These are phyloP conservation scores for Drosophila sulfurigaster DNA, from an alignment of 1,140 invertebrate species.

Conservation along the genomic window DNA sequence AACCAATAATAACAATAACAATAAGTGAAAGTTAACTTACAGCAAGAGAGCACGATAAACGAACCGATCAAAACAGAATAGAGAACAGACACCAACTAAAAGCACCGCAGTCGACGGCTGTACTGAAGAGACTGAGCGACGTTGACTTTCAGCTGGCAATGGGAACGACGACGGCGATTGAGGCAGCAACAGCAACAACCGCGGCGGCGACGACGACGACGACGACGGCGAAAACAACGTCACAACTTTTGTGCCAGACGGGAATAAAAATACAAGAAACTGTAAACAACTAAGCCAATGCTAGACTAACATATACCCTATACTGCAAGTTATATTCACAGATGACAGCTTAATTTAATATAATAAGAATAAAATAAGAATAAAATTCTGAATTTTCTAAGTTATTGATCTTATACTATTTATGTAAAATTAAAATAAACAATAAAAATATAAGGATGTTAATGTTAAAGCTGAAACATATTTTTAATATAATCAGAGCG, in stretches of 20 bases:
- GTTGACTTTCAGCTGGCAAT: slow-evolving; percentile 50
- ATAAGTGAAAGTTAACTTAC: slow-evolving; percentile 69
- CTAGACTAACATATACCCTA: slow-evolving; percentile 4
- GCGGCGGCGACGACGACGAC: neutral
- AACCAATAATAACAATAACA: slow-evolving; percentile 15
- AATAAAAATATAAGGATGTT: no score
- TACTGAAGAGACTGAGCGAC: slow-evolving; percentile 64
- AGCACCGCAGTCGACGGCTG: slow-evolving; percentile 66
- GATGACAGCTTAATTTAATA: neutral
- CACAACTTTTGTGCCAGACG: slow-evolving; percentile 29
- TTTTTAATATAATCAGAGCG: no score
- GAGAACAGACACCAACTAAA: slow-evolving; percentile 24
- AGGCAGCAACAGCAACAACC: no score
- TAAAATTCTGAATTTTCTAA: no score
- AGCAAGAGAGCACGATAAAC: slow-evolving; percentile 40
- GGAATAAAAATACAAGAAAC: slow-evolving; percentile 21
- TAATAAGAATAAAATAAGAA: neutral
- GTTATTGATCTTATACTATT: no score
- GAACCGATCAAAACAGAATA: slow-evolving; percentile 57
- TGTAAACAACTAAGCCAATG: neutral
- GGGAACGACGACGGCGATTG: slow-evolving; percentile 18
- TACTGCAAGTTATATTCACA: neutral
- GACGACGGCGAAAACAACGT: slow-evolving; percentile 23
- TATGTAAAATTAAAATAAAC: no score
- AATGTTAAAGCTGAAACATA: no score